phyloP scores from a whole-genome alignment of 1,140 invertebrate genomes.

The Danaus melanippus region DNA sequence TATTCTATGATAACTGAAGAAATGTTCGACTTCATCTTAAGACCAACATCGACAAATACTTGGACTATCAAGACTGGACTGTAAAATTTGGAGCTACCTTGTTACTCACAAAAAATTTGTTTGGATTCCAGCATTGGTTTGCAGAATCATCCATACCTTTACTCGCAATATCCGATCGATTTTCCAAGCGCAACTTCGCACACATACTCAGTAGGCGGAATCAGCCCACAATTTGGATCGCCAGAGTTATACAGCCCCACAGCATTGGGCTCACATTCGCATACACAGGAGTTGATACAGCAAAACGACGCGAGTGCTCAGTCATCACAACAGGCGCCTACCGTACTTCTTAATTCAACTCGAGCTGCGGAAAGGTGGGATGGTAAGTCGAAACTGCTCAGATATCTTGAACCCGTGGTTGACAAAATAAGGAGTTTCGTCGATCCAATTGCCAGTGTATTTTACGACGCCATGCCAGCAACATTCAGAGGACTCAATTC shows the following conservation, averaged over 20 bases:
- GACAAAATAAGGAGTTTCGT: slow-evolving; percentile 47
- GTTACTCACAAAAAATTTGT: slow-evolving; percentile 27
- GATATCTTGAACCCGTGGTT: slow-evolving; percentile 59
- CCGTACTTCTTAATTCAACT: slow-evolving; percentile 57
- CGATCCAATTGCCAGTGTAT: slow-evolving; percentile 51
- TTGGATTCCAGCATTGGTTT: slow-evolving; percentile 64
- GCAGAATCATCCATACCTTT: slow-evolving; percentile 67
- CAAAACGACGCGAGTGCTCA: slow-evolving; percentile 61
- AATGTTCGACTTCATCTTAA: too few species aligned
- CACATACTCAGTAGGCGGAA: slow-evolving; percentile 64
- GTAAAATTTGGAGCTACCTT: slow-evolving; percentile 1
- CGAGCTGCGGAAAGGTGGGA: slow-evolving; percentile 68
- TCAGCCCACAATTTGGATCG: slow-evolving; percentile 57
- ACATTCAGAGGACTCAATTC: slow-evolving; percentile 53
- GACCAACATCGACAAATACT: neutral
- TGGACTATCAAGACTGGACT: slow-evolving; percentile 10
- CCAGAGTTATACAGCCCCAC: slow-evolving; percentile 63
- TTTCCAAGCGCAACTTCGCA: slow-evolving; percentile 67
- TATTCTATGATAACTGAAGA: too few species aligned
- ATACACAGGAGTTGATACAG: slow-evolving; percentile 58
- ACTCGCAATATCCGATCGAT: slow-evolving; percentile 70
- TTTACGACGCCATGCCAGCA: slow-evolving; percentile 58
- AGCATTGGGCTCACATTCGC: slow-evolving; percentile 44
- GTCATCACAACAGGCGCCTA: slow-evolving; percentile 65
- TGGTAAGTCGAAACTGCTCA: slow-evolving; percentile 65